Base-by-base conservation (phyloP, 2,797 vertebrate genomes). In the Serranus cabrilla region DNA sequence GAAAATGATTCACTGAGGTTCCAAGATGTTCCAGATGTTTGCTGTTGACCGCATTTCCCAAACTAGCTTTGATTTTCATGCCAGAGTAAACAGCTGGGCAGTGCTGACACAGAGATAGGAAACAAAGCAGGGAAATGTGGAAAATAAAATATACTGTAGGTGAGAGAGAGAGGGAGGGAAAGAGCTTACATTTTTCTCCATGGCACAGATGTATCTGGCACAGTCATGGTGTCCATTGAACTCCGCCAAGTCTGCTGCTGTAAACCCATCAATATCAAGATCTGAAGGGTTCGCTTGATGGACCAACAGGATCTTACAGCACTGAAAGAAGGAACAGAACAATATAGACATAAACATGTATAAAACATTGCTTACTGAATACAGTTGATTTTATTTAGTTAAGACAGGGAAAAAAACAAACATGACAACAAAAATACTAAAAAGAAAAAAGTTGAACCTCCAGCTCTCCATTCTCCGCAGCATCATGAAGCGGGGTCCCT, bases 401-500 rank as follows among this genome's bases (percentile, higher is more conserved):
- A 21, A 65, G 27, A 72, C n/a, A n/a, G 16, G n/a, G 68, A 42
- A 34, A 62, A 72, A n/a, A n/a, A n/a, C n/a, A n/a, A n/a, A n/a
- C n/a, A 25, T 2, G 27, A 51, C 11, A 50, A 7, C 49, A 5
- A 1, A 3, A 42, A 43, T 27, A 13, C 10, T 18, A 31, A 46
- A 31, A 46, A 50, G 13, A 0, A 52, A 46, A 58, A 39, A 18
- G 2, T 13, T 58, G 4, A 45, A 97, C 96, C 96, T 96, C 94
- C 80, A 95, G 61, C 72, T 96, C 95, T 57, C 96, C 96, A 0
- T 96, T 97, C 87, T 97, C 96, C 1, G 96, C 96, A 5, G 96
- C 96, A 9, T 97, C 96, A 10, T 97, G 96, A 34, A 97, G 94
- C 1, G 96, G 96, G 2, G 95, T 96, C 45, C 95, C 96, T 4